A percentile compares a stretch with the other conserved stretches of the same genome.
Evolutionary conservation across 2,113 vertebrate genomes (phyloP).

Genomic region (Atrichornis clamosus): DNA sequence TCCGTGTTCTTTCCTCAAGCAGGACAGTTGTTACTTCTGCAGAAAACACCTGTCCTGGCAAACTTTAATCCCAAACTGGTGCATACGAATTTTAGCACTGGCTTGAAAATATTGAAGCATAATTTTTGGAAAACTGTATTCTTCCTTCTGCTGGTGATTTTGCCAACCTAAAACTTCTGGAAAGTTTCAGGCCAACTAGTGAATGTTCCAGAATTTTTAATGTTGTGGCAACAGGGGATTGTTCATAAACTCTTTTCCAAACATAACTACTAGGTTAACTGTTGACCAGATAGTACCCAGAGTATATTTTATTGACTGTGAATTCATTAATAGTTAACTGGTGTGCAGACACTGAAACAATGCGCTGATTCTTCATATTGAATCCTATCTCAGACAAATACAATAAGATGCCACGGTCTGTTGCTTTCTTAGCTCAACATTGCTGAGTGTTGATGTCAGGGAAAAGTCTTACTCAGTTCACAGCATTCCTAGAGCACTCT

Average conservation of each 20-base stretch:
- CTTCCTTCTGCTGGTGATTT: neutral
- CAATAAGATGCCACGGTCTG: conserved; percentile 44
- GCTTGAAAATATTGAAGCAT: neutral
- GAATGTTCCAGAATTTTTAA: neutral
- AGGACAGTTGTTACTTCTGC: neutral
- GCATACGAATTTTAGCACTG: neutral
- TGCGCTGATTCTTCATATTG: conserved; percentile 32
- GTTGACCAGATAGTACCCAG: conserved; percentile 7
- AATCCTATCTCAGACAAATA: conserved; percentile 46
- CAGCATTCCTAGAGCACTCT: conserved; percentile 17
- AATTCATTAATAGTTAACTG: conserved; percentile 57
- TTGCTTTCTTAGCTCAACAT: conserved; percentile 13
- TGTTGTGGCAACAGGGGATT: neutral
- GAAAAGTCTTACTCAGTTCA: conserved; percentile 23
- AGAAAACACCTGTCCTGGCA: neutral
- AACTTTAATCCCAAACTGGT: neutral
- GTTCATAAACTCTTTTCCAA: conserved; percentile 37
- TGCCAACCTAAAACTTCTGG: neutral
- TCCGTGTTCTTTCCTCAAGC: neutral
- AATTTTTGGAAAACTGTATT: neutral
- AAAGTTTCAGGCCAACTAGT: neutral
- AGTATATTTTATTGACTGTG: conserved; percentile 37
- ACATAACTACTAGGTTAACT: conserved; percentile 33
- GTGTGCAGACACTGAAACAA: conserved; percentile 50
- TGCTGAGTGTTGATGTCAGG: conserved; percentile 44